Conservation (phyloP, 2,113 vertebrate species). For the Peromyscus californicus region DNA sequence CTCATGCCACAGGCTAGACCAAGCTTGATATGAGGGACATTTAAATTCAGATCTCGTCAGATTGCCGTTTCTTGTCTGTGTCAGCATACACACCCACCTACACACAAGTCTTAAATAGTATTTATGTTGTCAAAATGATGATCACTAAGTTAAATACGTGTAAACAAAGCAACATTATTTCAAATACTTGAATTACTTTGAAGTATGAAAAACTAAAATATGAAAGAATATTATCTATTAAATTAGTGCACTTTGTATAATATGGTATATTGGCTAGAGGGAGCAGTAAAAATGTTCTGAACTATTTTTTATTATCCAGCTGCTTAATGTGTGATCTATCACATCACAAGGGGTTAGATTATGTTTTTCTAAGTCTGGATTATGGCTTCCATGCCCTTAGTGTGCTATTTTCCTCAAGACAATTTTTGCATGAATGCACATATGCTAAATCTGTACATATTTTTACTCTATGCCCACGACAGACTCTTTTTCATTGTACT, state of each 20-base stretch:
- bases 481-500: neutral
- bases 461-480: too few relatives aligned
- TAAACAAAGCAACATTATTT: neutral
- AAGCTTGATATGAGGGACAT: neutral
- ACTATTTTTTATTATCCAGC: neutral
- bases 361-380: neutral
- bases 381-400: neutral
- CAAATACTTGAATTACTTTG: neutral
- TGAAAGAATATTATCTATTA: neutral
- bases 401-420: neutral
- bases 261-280: neutral
- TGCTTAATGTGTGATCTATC: neutral
- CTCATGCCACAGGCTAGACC: too few relatives aligned
- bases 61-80: neutral
- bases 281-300: neutral
- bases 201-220: slow-evolving; percentile 13
- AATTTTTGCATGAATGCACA: neutral
- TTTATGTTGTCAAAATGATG: neutral
- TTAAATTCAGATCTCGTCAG: neutral
- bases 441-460: neutral
- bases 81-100: neutral
- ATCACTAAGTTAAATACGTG: neutral
- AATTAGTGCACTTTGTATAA: neutral
- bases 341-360: neutral
- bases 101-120: neutral